These are phyloP conservation scores for Misgurnus mizolepis DNA, from an alignment of 2,113 vertebrate genomes.

Conservation along the genomic window DNA sequence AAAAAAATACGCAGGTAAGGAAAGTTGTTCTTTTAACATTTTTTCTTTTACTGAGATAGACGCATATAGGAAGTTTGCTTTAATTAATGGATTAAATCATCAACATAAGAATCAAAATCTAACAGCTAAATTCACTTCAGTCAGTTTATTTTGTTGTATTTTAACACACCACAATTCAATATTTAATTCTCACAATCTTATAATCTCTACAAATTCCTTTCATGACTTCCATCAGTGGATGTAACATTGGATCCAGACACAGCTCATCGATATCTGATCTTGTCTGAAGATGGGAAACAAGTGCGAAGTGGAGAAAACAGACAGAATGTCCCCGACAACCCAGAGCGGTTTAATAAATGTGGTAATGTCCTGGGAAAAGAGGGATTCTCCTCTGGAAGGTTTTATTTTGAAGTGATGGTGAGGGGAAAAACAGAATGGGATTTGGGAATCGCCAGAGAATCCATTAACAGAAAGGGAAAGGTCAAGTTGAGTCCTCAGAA, in stretches of 20 bases:
- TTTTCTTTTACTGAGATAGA: too few relatives aligned
- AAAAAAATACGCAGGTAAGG: slow-evolving; percentile 10
- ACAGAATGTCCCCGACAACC: background rate
- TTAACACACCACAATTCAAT: background rate
- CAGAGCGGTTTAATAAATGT: background rate
- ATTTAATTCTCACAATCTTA: too few relatives aligned
- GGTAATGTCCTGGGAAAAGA: slow-evolving; percentile 19
- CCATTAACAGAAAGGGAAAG: slow-evolving; percentile 9
- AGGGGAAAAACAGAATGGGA: background rate
- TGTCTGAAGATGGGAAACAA: slow-evolving; percentile 51
- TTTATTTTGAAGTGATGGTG: slow-evolving; percentile 39
- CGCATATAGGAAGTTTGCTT: too few relatives aligned
- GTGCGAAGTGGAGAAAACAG: background rate
- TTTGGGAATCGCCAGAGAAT: slow-evolving; percentile 23
- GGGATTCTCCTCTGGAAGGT: background rate
- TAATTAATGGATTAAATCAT: too few relatives aligned
- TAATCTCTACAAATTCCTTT: too few relatives aligned
- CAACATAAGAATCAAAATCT: background rate
- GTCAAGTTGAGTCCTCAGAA: slow-evolving; percentile 14
- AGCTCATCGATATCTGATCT: slow-evolving; percentile 14
- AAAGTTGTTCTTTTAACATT: too few relatives aligned
- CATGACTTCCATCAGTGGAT: slow-evolving; percentile 22
- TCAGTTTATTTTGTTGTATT: background rate
- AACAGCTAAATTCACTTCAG: background rate
- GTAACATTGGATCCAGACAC: slow-evolving; percentile 54